Conservation (phyloP, 2,797 vertebrate species). For the Pangasius djambal region DNA sequence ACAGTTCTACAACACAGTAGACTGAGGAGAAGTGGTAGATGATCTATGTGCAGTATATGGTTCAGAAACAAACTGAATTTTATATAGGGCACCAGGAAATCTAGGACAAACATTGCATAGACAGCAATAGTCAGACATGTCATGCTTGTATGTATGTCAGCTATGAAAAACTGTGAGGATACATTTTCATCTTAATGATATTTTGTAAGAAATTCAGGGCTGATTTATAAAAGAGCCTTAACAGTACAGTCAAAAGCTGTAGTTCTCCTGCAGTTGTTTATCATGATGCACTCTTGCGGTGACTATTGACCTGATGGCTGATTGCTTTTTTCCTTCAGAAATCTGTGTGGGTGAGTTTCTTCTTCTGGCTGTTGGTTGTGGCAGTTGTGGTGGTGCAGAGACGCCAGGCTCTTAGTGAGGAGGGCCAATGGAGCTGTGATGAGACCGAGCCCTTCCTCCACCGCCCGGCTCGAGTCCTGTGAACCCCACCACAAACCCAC, state of each 20-base stretch:
- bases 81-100: neutral
- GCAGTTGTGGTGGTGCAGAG: conserved; percentile 67
- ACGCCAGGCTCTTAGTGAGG: conserved; percentile 51
- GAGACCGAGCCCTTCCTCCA: conserved; percentile 79
- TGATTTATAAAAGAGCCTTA: neutral
- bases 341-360: conserved; percentile 85
- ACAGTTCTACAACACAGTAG: neutral
- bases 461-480: conserved; percentile 60
- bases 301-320: neutral
- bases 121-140: neutral
- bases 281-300: neutral
- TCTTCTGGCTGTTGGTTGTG: conserved; percentile 80
- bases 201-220: neutral
- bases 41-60: neutral
- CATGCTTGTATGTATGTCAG: neutral
- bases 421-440: conserved; percentile 64
- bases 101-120: neutral
- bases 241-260: neutral
- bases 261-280: neutral
- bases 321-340: conserved; percentile 68
- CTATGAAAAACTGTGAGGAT: neutral
- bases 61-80: too few species aligned
- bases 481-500: conserved; percentile 45
- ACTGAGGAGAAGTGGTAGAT: neutral
- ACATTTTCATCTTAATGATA: neutral